These are phyloP conservation scores for Aporophyla lueneburgensis DNA, from an alignment of 2,888 invertebrate genomes.

Conservation along the genomic window DNA sequence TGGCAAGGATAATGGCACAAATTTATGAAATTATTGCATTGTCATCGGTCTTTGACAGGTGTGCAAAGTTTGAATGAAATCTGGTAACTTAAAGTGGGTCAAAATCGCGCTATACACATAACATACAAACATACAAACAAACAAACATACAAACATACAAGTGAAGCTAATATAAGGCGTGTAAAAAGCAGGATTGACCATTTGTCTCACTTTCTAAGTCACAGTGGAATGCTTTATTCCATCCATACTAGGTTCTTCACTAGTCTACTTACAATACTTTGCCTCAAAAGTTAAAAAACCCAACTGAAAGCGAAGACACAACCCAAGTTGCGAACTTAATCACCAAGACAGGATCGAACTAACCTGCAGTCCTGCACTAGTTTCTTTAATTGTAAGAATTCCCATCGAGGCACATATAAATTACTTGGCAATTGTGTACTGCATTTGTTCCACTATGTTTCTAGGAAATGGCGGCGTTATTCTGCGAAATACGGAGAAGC, in stretches of 20 bases:
- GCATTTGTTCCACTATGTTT: slow-evolving; percentile 64
- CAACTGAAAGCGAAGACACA: slow-evolving; percentile 17
- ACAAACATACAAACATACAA: too few species aligned
- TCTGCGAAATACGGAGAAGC: slow-evolving; percentile 47
- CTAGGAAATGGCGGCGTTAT: slow-evolving; percentile 52
- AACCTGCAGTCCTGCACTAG: slow-evolving; percentile 36
- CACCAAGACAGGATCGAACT: slow-evolving; percentile 38
- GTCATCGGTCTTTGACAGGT: too few species aligned
- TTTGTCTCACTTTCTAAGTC: neutral
- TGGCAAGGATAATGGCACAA: too few species aligned
- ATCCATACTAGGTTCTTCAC: neutral
- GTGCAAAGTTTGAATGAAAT: too few species aligned
- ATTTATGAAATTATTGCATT: too few species aligned
- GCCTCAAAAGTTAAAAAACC: neutral
- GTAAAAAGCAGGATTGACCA: too few species aligned
- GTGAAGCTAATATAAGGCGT: too few species aligned
- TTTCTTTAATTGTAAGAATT: slow-evolving; percentile 70
- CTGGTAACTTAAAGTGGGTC: too few species aligned
- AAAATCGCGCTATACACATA: too few species aligned
- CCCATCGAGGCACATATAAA: slow-evolving; percentile 65
- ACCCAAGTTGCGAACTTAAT: slow-evolving; percentile 40
- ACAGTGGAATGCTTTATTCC: neutral
- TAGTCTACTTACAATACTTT: neutral
- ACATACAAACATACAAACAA: too few species aligned
- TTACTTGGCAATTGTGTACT: slow-evolving; percentile 67